Evolutionary conservation across 2,113 vertebrate species (phyloP).

Genomic region (Tretioscincus oriximinensis): DNA sequence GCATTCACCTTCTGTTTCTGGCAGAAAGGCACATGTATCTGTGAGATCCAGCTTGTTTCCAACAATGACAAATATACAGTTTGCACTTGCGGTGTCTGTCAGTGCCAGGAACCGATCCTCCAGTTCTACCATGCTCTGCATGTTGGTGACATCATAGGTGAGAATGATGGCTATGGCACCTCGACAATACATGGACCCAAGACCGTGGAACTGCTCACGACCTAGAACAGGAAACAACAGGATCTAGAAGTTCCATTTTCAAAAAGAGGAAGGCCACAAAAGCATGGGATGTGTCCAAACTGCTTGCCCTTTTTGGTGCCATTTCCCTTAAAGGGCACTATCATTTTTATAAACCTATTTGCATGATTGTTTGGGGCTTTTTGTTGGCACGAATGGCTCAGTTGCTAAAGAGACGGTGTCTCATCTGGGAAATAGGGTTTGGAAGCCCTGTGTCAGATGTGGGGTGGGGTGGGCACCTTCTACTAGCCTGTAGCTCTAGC

Average conservation of each 20-base stretch:
- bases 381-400: not conserved
- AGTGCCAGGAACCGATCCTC: constrained; percentile 93
- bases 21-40: constrained; percentile 57
- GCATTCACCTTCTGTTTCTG: constrained; percentile 26
- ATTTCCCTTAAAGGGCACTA: too few species aligned
- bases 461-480: too few species aligned
- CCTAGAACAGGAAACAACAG: constrained; percentile 72
- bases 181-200: constrained; percentile 97
- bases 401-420: not conserved
- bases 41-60: constrained; percentile 95
- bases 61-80: constrained; percentile 92
- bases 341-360: too few species aligned
- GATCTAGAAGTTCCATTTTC: not conserved
- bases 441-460: too few species aligned
- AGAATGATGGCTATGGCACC: constrained; percentile 90
- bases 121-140: constrained; percentile 89
- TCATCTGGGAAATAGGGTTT: too few species aligned
- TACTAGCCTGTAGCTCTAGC: too few species aligned
- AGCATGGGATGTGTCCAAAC: not conserved
- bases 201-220: constrained; percentile 93
- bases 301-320: too few species aligned
- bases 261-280: not conserved
- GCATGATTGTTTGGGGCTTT: not conserved
- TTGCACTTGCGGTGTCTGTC: constrained; percentile 86
- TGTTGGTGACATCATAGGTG: constrained; percentile 89